Evolutionary conservation across 2,113 vertebrate species (phyloP).

Genomic region (Siniperca knerii): DNA sequence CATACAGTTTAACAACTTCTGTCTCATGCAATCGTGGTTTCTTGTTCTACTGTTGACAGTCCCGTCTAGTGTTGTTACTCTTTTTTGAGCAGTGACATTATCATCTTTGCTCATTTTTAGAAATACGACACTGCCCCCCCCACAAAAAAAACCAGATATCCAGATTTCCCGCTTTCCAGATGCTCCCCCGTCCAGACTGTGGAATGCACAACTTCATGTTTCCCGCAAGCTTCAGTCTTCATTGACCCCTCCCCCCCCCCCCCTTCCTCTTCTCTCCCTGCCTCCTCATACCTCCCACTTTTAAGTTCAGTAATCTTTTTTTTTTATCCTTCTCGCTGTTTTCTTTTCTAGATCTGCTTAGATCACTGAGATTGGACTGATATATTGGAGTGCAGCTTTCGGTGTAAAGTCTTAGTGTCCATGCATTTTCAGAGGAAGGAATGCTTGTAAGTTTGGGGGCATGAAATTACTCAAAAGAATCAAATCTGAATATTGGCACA

Average conservation of each 20-base stretch:
- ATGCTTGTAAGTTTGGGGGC: background rate
- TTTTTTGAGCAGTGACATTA: background rate
- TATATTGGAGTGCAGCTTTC: background rate
- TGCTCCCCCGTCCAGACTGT: slow-evolving; percentile 50
- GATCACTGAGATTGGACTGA: background rate
- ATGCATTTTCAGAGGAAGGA: background rate
- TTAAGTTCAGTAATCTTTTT: background rate
- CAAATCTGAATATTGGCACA: background rate
- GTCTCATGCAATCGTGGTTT: background rate
- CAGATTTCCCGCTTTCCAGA: slow-evolving; percentile 75
- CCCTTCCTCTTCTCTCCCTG: too few relatives aligned
- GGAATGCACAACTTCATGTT: slow-evolving; percentile 68
- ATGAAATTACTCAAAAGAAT: background rate
- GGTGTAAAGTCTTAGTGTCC: background rate
- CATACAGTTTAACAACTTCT: background rate
- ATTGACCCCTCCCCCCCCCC: background rate
- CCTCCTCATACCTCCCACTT: too few relatives aligned
- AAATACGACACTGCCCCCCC: background rate
- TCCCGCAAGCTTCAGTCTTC: slow-evolving; percentile 7
- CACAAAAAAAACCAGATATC: too few relatives aligned
- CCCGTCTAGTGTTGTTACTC: background rate
- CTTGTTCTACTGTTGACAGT: background rate
- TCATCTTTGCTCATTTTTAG: background rate
- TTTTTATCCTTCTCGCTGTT: background rate
- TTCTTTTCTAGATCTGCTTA: background rate